Evolutionary conservation across 2,797 vertebrate species (phyloP), one percentile per base, ranked within the genome.

Genomic region (Mionectes olivaceus): DNA sequence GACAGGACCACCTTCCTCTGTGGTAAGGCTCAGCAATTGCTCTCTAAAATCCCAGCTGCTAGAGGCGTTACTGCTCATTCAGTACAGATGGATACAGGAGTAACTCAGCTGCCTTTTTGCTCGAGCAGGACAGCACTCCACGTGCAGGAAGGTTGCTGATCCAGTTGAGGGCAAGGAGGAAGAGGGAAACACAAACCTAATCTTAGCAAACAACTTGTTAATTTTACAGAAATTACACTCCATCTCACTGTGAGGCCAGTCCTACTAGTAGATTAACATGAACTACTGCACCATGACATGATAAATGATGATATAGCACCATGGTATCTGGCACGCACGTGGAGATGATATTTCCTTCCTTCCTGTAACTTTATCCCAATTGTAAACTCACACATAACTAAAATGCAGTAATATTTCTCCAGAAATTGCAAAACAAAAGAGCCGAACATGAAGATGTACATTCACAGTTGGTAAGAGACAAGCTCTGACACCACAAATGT

Each of bases 11-110:
- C 97, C 97, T 94, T 98, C 98, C 91, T 98, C 97, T 35, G 96
- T 79, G 33, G 97, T 97, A 94, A 98, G 97, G 68, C 96, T 97
- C 16, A 96, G 98, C 2, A 84, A 96, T 96, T 98, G 98, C 65
- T 92, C 90, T 52, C 98, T 98, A 95, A 98, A 98, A 97, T 98
- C 97, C 97, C 98, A 98, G 85, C 96, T 97, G 35, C 97, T 98
- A 77, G 97, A 98, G 78, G 93, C 65, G 33, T 97, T 97, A 98
- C 96, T 98, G 88, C 97, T 97, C 2, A 84, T 98, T 87, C 50
- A 64, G 23, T 98, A 98, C 69, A 98, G 97, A 94, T 96, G 95
- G 90, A 98, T 97, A 96, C 98, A 98, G 80, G 97, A 98, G 61
- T 96, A 98, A 88, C 96, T 98, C 92, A 98, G 98, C 74, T 97